These are phyloP conservation scores for Falco biarmicus DNA, from an alignment of 2,797 vertebrate genomes.

Conservation along the genomic window DNA sequence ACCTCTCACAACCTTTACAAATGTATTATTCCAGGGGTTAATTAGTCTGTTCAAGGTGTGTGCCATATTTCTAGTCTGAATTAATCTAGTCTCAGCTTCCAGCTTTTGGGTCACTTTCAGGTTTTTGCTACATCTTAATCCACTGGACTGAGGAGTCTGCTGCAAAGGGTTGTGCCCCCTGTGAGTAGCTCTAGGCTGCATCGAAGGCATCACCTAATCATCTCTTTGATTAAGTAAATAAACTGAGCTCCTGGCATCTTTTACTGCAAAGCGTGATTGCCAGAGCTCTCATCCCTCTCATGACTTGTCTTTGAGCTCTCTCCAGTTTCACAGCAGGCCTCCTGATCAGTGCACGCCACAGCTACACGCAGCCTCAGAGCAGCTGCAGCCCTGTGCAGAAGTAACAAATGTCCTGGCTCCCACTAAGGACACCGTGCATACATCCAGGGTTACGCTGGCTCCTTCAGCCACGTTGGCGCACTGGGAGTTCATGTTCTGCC, in stretches of 20 bases:
- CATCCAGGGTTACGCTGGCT: not conserved
- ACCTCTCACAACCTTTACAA: not conserved
- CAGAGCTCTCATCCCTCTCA: not conserved
- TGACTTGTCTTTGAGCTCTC: not conserved
- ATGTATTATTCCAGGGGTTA: not conserved
- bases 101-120: not conserved
- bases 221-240: conserved; percentile 6
- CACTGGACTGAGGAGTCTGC: rapidly evolving
- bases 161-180: not conserved
- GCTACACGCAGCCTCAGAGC: not conserved
- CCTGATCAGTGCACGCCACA: not conserved
- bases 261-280: not conserved
- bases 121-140: not conserved
- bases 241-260: not conserved
- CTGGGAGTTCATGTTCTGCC: not conserved
- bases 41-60: not conserved
- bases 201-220: not conserved
- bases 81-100: not conserved
- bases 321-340: not conserved
- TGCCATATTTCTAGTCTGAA: not conserved
- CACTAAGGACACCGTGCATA: rapidly evolving
- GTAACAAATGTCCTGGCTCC: not conserved
- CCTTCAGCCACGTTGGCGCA: rapidly evolving
- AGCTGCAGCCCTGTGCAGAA: not conserved
- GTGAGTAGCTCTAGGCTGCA: not conserved